Evolutionary conservation across 64 coral and sea anemone genomes (phyloP).

Genomic region (Montipora capricornis): DNA sequence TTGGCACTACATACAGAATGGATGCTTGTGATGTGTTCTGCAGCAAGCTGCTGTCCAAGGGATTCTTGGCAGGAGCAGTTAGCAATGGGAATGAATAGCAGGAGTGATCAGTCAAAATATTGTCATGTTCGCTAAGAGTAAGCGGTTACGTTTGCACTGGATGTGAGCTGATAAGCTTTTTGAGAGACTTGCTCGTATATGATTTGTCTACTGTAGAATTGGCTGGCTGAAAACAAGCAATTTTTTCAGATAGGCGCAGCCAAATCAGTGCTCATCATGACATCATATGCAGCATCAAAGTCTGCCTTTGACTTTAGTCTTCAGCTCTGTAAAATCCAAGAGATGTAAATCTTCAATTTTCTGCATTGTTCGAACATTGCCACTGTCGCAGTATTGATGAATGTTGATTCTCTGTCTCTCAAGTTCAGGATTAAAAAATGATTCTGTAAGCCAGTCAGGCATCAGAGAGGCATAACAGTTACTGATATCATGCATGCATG

Average conservation of each 20-base stretch:
- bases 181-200: constrained; percentile 1
- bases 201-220: constrained; percentile 63
- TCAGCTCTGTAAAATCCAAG: constrained; percentile 42
- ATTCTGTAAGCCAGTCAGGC: constrained; percentile 67
- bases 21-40: constrained; percentile 13
- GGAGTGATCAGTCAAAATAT: not conserved
- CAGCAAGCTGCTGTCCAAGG: not conserved
- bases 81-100: constrained; percentile 6
- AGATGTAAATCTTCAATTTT: constrained; percentile 64
- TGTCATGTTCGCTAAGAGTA: not conserved
- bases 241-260: constrained; percentile 37
- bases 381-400: constrained; percentile 58
- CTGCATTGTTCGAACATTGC: constrained; percentile 52
- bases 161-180: constrained; percentile 1
- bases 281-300: constrained; percentile 64
- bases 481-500: constrained; percentile 46
- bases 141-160: not conserved
- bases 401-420: constrained; percentile 50
- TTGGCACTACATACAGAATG: constrained; percentile 36
- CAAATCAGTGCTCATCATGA: constrained; percentile 38
- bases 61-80: not conserved
- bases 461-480: constrained; percentile 59
- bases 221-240: constrained; percentile 61
- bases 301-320: constrained; percentile 53
- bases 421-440: constrained; percentile 64